phyloP scores from a whole-genome alignment of 2,797 vertebrate genomes.

The Vultur gryphus region DNA sequence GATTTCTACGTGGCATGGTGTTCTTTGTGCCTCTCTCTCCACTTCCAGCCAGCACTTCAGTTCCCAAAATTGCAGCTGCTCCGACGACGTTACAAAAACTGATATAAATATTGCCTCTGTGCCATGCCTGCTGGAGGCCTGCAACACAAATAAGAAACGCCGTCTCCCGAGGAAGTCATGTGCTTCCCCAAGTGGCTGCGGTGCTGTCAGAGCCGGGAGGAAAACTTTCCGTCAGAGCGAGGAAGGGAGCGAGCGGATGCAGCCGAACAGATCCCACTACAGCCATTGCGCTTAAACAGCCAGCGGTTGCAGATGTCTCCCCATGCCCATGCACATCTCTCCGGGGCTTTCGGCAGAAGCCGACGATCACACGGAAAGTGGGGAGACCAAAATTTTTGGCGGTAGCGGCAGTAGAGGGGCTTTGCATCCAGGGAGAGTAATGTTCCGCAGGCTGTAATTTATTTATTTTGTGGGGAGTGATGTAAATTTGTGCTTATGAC shows the following conservation, averaged over 20 bases:
- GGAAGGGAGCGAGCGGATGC: neutral
- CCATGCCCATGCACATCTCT: fast-evolving
- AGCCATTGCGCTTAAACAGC: neutral
- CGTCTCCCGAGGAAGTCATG: neutral
- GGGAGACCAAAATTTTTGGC: neutral
- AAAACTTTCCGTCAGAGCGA: conserved; percentile 23
- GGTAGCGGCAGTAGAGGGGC: fast-evolving
- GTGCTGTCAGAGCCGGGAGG: neutral
- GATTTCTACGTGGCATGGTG: fast-evolving
- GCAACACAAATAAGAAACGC: conserved; percentile 14
- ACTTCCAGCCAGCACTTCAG: neutral
- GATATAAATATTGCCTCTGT: conserved; percentile 17
- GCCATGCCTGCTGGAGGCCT: conserved; percentile 42
- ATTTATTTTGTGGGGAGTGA: conserved; percentile 21
- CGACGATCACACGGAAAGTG: neutral
- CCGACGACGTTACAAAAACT: neutral
- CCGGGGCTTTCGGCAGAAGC: neutral
- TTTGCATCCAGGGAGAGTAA: neutral
- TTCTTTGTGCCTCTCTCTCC: neutral
- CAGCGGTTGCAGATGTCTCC: neutral
- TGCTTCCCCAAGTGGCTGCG: conserved; percentile 12
- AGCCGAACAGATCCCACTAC: neutral
- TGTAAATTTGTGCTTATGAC: neutral
- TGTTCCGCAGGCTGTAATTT: neutral
- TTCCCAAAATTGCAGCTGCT: conserved; percentile 40